These are phyloP conservation scores for Limnodromus scolopaceus DNA, from an alignment of 2,797 vertebrate genomes.

Conservation along the genomic window DNA sequence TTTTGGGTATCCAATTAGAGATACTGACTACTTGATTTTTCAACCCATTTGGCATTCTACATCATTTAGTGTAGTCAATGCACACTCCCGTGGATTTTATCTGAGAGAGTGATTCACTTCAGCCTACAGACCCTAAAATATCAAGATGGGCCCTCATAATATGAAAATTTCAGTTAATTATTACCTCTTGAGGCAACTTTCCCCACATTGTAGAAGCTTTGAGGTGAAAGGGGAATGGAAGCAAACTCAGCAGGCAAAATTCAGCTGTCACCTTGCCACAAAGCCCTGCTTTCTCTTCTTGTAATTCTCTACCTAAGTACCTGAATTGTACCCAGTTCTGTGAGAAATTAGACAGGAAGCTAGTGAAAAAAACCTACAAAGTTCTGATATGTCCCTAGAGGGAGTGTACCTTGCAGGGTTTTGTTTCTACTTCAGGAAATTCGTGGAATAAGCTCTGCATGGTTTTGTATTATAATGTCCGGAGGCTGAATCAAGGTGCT, in stretches of 20 bases:
- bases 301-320: neutral
- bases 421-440: neutral
- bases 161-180: neutral
- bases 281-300: neutral
- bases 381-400: neutral
- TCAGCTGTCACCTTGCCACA: accelerated
- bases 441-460: neutral
- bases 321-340: neutral
- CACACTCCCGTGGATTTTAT: neutral
- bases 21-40: neutral
- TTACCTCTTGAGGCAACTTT: neutral
- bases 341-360: neutral
- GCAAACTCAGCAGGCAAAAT: neutral
- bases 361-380: neutral
- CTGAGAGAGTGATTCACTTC: neutral
- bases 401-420: neutral
- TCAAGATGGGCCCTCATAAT: neutral
- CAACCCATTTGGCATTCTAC: neutral
- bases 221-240: neutral
- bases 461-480: neutral
- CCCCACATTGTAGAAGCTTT: neutral
- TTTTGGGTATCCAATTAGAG: neutral
- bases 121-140: neutral
- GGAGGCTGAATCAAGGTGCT: neutral
- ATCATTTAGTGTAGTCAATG: neutral